Evolutionary conservation across 2,113 vertebrate species (phyloP).

Genomic region (Sander vitreus): DNA sequence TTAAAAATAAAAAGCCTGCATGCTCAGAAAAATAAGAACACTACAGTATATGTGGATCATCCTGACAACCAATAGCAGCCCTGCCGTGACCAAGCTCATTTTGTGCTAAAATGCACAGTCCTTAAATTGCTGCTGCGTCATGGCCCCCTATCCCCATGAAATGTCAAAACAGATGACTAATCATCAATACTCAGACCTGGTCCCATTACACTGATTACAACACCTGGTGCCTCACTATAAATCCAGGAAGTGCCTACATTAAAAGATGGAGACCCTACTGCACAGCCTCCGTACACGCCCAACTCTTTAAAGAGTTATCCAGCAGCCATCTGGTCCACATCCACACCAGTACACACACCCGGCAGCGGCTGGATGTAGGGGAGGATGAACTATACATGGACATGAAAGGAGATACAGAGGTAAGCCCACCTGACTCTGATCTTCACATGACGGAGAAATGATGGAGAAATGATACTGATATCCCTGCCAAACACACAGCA

Average conservation of each 20-base stretch:
- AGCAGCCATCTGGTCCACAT: not conserved
- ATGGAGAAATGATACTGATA: not conserved
- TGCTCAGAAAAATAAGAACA: not conserved
- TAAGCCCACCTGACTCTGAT: conserved; percentile 1
- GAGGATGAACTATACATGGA: not conserved
- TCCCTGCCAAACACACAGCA: not conserved
- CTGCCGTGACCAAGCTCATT: not conserved
- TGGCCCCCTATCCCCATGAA: not conserved
- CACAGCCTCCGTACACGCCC: not conserved
- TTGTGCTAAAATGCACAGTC: not conserved
- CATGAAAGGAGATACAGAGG: not conserved
- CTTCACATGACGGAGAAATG: not conserved
- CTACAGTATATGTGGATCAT: not conserved
- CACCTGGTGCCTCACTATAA: not conserved
- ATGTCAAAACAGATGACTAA: conserved; percentile 24
- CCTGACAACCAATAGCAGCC: not conserved
- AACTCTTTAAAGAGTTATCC: conserved; percentile 18
- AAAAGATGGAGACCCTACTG: conserved; percentile 3
- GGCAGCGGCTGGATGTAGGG: not conserved
- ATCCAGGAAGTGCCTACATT: not conserved
- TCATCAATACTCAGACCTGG: conserved; percentile 2
- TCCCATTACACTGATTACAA: conserved; percentile 50
- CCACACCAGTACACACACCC: not conserved
- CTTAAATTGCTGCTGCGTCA: conserved; percentile 15
- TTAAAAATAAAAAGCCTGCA: not conserved